Evolutionary conservation across 2,113 vertebrate species (phyloP).

Genomic region (Leptocoma aspasia): DNA sequence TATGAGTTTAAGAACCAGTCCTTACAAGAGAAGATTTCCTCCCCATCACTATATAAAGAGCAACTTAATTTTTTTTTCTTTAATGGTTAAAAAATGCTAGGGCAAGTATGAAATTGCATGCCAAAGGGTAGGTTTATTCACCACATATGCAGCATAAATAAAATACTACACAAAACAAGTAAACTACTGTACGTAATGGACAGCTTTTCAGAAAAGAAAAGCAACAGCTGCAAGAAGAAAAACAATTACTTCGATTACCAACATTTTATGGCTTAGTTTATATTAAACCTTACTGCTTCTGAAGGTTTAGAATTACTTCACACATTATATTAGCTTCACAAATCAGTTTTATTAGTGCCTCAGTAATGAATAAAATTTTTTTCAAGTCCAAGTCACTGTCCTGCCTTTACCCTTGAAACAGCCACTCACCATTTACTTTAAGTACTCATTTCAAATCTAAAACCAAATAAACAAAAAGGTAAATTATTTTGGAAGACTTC

Average conservation of each 20-base stretch:
- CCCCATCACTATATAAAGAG: neutral
- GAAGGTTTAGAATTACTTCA: slow-evolving; percentile 63
- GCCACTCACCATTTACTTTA: neutral
- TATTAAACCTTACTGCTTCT: slow-evolving; percentile 49
- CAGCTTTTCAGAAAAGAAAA: neutral
- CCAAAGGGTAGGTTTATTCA: neutral
- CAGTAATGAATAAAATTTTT: neutral
- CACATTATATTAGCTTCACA: slow-evolving; percentile 37
- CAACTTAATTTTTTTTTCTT: neutral
- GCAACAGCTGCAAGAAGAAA: slow-evolving; percentile 55
- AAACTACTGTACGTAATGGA: neutral
- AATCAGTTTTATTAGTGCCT: slow-evolving; percentile 51
- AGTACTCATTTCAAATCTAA: neutral
- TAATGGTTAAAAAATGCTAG: neutral
- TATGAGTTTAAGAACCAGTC: neutral
- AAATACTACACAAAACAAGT: neutral
- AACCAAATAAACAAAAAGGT: neutral
- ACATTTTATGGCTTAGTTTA: slow-evolving; percentile 57
- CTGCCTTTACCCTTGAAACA: neutral
- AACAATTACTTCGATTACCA: slow-evolving; percentile 50
- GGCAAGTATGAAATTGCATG: neutral
- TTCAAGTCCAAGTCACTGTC: neutral
- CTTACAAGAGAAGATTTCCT: neutral
- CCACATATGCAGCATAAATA: neutral
- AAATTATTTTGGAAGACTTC: neutral